Conservation (phyloP, 2,797 vertebrate species). For the Heteromormyrus szaboi region DNA sequence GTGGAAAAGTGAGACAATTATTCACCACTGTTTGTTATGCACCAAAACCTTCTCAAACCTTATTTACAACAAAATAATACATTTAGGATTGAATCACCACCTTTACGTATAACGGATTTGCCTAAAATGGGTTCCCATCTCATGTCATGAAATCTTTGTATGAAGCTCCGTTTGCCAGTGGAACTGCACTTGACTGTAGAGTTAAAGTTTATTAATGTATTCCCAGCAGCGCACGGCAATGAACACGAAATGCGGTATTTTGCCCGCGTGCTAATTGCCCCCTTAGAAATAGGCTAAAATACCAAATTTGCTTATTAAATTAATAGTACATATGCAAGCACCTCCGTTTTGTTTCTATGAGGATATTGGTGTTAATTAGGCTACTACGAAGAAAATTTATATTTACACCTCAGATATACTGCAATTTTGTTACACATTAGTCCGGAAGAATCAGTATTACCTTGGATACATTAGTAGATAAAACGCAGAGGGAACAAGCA, state of each 20-base stretch:
- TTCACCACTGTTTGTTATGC: neutral
- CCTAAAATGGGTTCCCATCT: neutral
- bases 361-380: neutral
- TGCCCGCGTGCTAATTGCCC: neutral
- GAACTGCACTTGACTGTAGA: neutral
- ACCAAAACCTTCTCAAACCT: neutral
- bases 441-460: neutral
- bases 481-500: neutral
- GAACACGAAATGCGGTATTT: neutral
- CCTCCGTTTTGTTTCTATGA: neutral
- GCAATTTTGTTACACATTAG: neutral
- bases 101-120: neutral
- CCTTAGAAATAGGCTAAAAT: slow-evolving; percentile 2
- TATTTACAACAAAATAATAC: neutral
- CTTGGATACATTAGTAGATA: neutral
- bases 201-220: neutral
- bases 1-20: neutral
- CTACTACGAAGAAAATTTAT: neutral
- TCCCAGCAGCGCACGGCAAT: neutral
- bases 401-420: neutral
- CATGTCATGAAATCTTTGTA: neutral
- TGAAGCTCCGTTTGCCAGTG: neutral
- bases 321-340: neutral
- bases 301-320: neutral
- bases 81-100: neutral